phyloP scores from a whole-genome alignment of 1,140 invertebrate species.

The Stegodyphus dumicola region DNA sequence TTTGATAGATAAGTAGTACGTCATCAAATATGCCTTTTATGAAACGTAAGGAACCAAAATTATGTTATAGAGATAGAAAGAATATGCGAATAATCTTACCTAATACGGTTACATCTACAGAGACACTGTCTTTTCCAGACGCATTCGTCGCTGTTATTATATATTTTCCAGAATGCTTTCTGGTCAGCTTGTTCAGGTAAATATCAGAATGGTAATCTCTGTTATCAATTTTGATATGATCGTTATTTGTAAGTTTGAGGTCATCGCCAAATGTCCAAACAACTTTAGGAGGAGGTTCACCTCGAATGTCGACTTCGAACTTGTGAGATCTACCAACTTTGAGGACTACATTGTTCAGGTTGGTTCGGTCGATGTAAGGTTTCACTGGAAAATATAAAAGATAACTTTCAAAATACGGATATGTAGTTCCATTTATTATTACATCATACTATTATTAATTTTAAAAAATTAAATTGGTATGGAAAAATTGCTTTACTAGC shows the following conservation, averaged over 20 bases:
- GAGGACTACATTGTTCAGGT: slow-evolving; percentile 86
- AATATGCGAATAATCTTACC: slow-evolving; percentile 68
- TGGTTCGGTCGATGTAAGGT: slow-evolving; percentile 91
- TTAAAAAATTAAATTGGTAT: too few relatives aligned
- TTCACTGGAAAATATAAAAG: slow-evolving; percentile 75
- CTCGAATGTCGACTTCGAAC: slow-evolving; percentile 89
- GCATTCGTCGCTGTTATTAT: slow-evolving; percentile 89
- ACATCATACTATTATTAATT: too few relatives aligned
- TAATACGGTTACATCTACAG: slow-evolving; percentile 89
- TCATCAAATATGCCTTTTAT: too few relatives aligned
- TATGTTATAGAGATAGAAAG: too few relatives aligned
- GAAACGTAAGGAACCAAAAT: too few relatives aligned
- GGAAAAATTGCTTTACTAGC: too few relatives aligned
- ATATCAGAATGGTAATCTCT: slow-evolving; percentile 92
- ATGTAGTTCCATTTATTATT: too few relatives aligned
- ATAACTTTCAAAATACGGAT: slow-evolving; percentile 25
- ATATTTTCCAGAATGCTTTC: slow-evolving; percentile 92
- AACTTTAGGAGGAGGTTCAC: slow-evolving; percentile 86
- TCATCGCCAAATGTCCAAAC: slow-evolving; percentile 82
- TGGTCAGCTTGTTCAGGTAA: slow-evolving; percentile 79
- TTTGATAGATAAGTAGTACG: too few relatives aligned
- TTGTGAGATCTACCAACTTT: slow-evolving; percentile 91
- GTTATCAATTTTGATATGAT: slow-evolving; percentile 90
- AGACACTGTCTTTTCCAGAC: slow-evolving; percentile 88
- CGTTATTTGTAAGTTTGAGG: slow-evolving; percentile 82